Conservation (phyloP, 1,140 invertebrate genomes). For the Hylaeus volcanicus region DNA sequence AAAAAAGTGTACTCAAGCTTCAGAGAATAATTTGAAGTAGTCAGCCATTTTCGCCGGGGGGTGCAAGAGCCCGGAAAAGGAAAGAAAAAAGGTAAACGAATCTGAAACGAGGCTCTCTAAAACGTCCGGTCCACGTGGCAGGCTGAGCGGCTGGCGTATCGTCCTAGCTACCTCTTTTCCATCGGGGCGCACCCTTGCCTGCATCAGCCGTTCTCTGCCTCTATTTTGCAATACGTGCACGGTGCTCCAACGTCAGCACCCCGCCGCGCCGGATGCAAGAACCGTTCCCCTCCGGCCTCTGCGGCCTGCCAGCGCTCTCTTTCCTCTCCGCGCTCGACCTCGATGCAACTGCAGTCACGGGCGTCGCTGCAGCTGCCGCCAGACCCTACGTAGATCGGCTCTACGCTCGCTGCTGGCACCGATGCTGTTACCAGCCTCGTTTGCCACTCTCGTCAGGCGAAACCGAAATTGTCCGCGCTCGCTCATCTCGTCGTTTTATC, state of each 20-base stretch:
- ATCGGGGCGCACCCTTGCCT: background rate
- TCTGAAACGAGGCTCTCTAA: constrained; percentile 10
- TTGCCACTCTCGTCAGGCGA: constrained; percentile 67
- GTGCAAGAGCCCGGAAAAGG: too few species aligned
- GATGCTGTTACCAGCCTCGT: constrained; percentile 53
- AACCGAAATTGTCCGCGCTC: constrained; percentile 63
- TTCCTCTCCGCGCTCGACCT: constrained; percentile 25
- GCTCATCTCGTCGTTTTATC: constrained; percentile 60
- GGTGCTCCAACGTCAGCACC: constrained; percentile 58
- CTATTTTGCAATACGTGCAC: constrained; percentile 67
- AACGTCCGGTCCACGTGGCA: constrained; percentile 36
- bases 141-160: constrained; percentile 18
- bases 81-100: background rate
- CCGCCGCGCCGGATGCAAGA: constrained; percentile 56
- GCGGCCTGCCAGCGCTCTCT: background rate
- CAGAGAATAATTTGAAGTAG: constrained; percentile 1
- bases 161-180: constrained; percentile 24
- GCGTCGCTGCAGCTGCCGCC: constrained; percentile 57
- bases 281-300: constrained; percentile 5
- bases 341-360: constrained; percentile 59
- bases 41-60: background rate
- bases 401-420: constrained; percentile 40
- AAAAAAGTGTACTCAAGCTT: background rate
- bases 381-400: constrained; percentile 50
- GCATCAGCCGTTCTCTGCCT: constrained; percentile 48